Evolutionary conservation across 2,888 invertebrate genomes (phyloP), one percentile per base, ranked within the genome.

Genomic region (Chrysodeixis includens): DNA sequence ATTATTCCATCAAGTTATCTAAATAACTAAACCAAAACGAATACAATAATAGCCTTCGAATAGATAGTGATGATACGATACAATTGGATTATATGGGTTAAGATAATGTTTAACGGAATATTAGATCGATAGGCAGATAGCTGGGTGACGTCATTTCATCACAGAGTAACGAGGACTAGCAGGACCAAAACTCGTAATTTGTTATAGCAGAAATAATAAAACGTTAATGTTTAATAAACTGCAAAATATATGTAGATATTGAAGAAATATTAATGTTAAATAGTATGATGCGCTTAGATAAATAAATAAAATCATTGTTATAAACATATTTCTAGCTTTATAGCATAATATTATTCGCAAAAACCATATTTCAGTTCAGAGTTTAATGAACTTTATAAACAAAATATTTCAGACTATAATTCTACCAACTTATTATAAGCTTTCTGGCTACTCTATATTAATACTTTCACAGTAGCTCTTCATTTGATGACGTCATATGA

Each of bases 91-190:
- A 62, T 49, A 62, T 32, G 51, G 57, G 61, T 58, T 59, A 35
- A 62, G 74, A 67, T 74, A 74, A 63, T 44, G 56, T 54, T 3
- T 66, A 66, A 62, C 54, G 59, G 60, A 56, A 57, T 62, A 66
- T 72, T 67, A 62, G 73, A 74, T 74, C 77, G 51, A 74, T 74
- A 68, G 22, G 32, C 1, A 49, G 68, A 72, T 76, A 67, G 18
- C 58, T 52, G 32, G 14, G 46, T 54, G 53, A 59, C 63, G 58
- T 55, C 8, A 1, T 22, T 30, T 12, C 0, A 9, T 16, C 32
- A 40, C 22, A 26, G 20, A 26, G 55, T 18, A 52, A 1, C 32
- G 18, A 8, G 0, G 9, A 30, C 0, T 9, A 62, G 58, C 58
- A 71, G 71, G 26, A 44, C 40, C 61, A 18, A 5, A 49, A 10